Base-by-base conservation (phyloP, 2,888 invertebrate genomes). In the Apomyelois bistriatella region DNA sequence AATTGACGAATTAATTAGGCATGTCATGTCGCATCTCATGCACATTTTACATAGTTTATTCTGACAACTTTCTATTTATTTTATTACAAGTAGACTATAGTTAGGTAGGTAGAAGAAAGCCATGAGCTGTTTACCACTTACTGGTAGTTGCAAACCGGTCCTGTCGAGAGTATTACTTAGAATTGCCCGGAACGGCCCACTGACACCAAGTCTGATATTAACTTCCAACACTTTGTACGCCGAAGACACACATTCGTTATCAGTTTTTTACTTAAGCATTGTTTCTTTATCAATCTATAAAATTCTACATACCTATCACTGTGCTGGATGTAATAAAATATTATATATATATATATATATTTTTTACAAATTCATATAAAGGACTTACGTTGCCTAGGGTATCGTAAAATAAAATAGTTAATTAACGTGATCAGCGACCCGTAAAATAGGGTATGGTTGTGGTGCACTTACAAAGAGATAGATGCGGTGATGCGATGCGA, bases 391-490 rank as follows among this genome's bases (percentile, higher is more conserved):
- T 22, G 22, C 5, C 22, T 22, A 5, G 2, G 22, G 22, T 22
- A 22, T 43, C 35, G 10, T 62, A 68, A 61, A 61, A 58, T 57
- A 55, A 56, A 74, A 71, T 61, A 71, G 70, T 78, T 85, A 85
- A 87, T 85, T 83, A 87, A 77, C 75, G 68, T 58, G 76, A 65
- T 67, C 77, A 72, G 68, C 75, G 80, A 76, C 73, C 79, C 80
- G 82, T 82, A 76, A 79, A 82, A 83, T 79, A 69, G 75, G 73
- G 74, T 71, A 72, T 69, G 68, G 71, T n/a, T 22, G 22, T 22
- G 69, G 65, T 78, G 76, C 76, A 79, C 73, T 80, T 79, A 76
- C 77, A 82, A 79, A 82, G 80, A 79, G 79, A 82, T 80, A 73
- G 3, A 40, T 32, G 22, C 22, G 22, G 22, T 22, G 13, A 38